Evolutionary conservation across 1,140 invertebrate genomes (phyloP).

Genomic region (Magallana angulata): DNA sequence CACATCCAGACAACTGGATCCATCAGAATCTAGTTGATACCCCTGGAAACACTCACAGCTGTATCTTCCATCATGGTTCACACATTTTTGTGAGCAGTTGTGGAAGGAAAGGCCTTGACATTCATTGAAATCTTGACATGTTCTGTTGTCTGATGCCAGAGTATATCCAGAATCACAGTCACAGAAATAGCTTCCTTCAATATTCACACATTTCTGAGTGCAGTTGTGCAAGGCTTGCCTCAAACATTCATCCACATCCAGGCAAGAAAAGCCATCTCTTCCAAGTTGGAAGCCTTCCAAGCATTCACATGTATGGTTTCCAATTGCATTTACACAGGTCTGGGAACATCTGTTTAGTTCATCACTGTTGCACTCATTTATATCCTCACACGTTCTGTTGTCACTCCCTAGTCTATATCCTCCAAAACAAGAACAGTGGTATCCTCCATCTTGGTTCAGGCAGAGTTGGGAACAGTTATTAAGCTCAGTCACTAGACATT

Average conservation of each 20-base stretch:
- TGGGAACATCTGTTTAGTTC: conserved; percentile 4
- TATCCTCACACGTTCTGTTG: conserved; percentile 8
- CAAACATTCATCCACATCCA: conserved; percentile 28
- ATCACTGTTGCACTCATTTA: conserved; percentile 14
- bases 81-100: conserved; percentile 5
- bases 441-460: background rate
- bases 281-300: background rate
- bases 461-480: conserved; percentile 14
- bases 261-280: background rate
- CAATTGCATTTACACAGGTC: background rate
- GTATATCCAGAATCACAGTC: conserved; percentile 21
- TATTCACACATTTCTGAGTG: conserved; percentile 28
- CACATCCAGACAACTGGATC: background rate
- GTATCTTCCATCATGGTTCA: conserved; percentile 34
- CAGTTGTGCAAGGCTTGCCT: background rate
- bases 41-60: conserved; percentile 25
- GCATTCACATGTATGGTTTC: background rate
- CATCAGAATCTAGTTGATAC: background rate
- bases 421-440: background rate
- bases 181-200: background rate
- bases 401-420: background rate
- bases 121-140: conserved; percentile 24
- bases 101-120: background rate
- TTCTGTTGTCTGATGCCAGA: conserved; percentile 3
- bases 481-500: background rate